These are phyloP conservation scores for Columba guinea DNA, from an alignment of 2,797 vertebrate species.

Conservation along the genomic window DNA sequence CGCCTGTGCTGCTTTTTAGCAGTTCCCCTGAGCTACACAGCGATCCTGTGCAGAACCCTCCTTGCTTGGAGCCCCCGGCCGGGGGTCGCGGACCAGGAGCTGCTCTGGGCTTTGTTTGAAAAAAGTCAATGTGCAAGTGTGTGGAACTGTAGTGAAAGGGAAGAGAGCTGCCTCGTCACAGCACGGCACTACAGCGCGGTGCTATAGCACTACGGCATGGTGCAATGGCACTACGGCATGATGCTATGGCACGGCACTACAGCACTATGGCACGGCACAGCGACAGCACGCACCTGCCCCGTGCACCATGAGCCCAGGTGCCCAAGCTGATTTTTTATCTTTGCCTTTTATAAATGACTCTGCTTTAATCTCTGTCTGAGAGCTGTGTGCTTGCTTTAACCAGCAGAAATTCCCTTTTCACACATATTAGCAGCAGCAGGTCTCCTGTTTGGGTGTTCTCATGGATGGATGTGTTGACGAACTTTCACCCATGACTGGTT, in stretches of 20 bases:
- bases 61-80: fast-evolving
- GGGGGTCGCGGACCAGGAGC: fast-evolving
- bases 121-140: neutral
- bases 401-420: neutral
- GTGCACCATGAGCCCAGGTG: neutral
- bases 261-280: neutral
- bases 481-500: neutral
- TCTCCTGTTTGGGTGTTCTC: neutral
- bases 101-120: neutral
- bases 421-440: fast-evolving
- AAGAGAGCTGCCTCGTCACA: neutral
- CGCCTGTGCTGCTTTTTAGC: slow-evolving; percentile 4
- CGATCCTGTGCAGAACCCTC: neutral
- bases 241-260: too few relatives aligned
- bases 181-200: fast-evolving
- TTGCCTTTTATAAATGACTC: neutral
- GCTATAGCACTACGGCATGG: neutral
- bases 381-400: neutral
- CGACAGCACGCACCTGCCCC: too few relatives aligned
- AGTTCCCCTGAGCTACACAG: neutral
- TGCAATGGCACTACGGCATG: too few relatives aligned
- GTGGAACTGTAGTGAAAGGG: neutral
- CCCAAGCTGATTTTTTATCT: neutral
- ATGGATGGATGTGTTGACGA: neutral
- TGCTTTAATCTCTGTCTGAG: neutral